Evolutionary conservation across 1,140 invertebrate genomes (phyloP).

Genomic region (Diorhabda carinulata): DNA sequence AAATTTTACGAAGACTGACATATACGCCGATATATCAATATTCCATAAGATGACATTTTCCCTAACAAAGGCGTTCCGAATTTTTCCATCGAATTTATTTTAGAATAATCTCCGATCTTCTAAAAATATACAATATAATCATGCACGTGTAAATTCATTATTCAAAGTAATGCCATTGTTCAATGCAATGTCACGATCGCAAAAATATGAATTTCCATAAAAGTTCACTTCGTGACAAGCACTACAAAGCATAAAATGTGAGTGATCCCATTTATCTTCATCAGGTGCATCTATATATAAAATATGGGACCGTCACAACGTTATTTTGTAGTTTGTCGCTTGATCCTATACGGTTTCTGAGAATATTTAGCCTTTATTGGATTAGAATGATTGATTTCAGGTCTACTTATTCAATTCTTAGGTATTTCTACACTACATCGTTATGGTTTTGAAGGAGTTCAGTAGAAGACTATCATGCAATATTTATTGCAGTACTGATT

Average conservation of each 20-base stretch:
- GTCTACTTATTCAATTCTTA: too few relatives aligned
- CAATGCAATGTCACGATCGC: background rate
- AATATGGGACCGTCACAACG: background rate
- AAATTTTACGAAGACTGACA: too few relatives aligned
- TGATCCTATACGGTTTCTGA: too few relatives aligned
- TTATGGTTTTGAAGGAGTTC: too few relatives aligned
- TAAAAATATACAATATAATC: background rate
- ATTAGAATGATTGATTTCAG: too few relatives aligned
- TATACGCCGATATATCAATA: too few relatives aligned
- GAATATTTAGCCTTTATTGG: too few relatives aligned
- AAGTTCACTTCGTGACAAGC: constrained; percentile 1
- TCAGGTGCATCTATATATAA: background rate
- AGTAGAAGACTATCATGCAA: too few relatives aligned
- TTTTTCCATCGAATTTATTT: background rate
- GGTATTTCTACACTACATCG: too few relatives aligned
- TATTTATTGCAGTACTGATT: too few relatives aligned
- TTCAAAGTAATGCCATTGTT: background rate
- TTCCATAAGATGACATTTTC: too few relatives aligned
- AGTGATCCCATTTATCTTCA: constrained; percentile 16
- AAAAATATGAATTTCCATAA: background rate
- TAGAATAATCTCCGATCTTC: background rate
- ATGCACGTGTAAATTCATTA: background rate
- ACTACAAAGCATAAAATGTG: constrained; percentile 7
- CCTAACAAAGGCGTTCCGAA: too few relatives aligned
- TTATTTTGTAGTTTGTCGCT: background rate